A percentile compares a stretch with the other conserved stretches of the same genome.
Conservation (phyloP, 2,797 vertebrate genomes). For the Molossus molossus region DNA sequence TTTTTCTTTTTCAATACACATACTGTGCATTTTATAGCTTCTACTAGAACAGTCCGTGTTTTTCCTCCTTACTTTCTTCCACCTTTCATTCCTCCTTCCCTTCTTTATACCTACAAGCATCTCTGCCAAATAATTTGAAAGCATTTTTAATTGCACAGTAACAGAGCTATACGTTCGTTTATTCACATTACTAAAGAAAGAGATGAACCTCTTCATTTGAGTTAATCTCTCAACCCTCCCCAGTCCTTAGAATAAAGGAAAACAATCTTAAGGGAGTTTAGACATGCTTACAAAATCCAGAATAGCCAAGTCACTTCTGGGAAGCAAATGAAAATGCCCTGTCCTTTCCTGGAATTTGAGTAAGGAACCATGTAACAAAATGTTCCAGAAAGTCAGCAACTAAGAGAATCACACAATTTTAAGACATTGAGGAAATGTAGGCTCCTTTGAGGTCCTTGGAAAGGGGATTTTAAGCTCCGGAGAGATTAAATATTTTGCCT, state of each 20-base stretch:
- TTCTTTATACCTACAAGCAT: not conserved
- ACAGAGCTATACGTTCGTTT: not conserved
- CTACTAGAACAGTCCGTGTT: not conserved
- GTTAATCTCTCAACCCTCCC: not conserved
- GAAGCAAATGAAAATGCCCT: conserved; percentile 43
- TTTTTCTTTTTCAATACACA: not conserved
- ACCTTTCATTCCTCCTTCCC: not conserved
- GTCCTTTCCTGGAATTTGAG: not conserved
- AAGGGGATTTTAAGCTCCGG: conserved; percentile 15
- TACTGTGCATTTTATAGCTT: not conserved
- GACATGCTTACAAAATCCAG: conserved; percentile 41
- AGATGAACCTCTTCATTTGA: not conserved
- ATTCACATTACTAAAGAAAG: not conserved
- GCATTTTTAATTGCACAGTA: not conserved
- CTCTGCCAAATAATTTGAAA: conserved; percentile 24
- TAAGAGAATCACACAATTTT: not conserved
- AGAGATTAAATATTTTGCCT: not conserved
- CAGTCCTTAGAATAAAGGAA: not conserved
- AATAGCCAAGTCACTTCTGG: not conserved
- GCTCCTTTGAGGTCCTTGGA: not conserved
- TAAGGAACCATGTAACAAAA: not conserved
- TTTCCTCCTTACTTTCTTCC: not conserved
- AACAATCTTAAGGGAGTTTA: not conserved
- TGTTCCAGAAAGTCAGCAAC: not conserved
- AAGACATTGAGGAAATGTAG: not conserved